These are phyloP conservation scores for Anabas testudineus DNA, from an alignment of 2,797 vertebrate species.

Conservation along the genomic window DNA sequence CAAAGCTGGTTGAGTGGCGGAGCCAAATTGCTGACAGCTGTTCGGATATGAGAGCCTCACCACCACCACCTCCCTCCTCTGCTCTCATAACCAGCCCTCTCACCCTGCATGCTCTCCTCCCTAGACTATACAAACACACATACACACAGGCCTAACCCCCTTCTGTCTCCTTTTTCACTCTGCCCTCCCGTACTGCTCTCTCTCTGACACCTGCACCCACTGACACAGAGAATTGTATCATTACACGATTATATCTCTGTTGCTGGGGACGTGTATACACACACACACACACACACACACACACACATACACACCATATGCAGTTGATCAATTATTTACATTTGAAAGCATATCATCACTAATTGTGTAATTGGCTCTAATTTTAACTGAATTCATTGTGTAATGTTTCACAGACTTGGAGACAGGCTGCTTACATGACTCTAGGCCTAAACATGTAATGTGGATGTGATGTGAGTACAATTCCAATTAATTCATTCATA, in stretches of 20 bases:
- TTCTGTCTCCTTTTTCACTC: not conserved
- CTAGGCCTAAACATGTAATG: conserved; percentile 22
- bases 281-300: not conserved
- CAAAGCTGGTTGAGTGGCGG: conserved; percentile 70
- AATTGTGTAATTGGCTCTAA: not conserved
- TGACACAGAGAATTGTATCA: conserved; percentile 8
- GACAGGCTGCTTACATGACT: conserved; percentile 16
- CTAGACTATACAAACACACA: conserved; percentile 14
- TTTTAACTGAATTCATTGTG: not conserved
- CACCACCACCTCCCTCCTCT: conserved; percentile 20
- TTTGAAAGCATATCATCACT: not conserved
- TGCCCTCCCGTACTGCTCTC: not conserved
- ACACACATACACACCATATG: not conserved
- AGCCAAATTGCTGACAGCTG: conserved; percentile 85
- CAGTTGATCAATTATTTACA: not conserved
- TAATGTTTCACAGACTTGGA: conserved; percentile 2
- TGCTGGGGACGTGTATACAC: not conserved
- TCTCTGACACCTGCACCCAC: not conserved
- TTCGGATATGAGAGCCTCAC: conserved; percentile 46
- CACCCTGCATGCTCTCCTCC: conserved; percentile 21
- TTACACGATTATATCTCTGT: conserved; percentile 19
- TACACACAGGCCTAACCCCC: not conserved
- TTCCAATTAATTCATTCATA: conserved; percentile 33
- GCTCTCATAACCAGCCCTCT: conserved; percentile 33
- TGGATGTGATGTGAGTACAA: conserved; percentile 32